Base-by-base conservation (phyloP, 2,797 vertebrate species). In the Tachyglossus aculeatus region DNA sequence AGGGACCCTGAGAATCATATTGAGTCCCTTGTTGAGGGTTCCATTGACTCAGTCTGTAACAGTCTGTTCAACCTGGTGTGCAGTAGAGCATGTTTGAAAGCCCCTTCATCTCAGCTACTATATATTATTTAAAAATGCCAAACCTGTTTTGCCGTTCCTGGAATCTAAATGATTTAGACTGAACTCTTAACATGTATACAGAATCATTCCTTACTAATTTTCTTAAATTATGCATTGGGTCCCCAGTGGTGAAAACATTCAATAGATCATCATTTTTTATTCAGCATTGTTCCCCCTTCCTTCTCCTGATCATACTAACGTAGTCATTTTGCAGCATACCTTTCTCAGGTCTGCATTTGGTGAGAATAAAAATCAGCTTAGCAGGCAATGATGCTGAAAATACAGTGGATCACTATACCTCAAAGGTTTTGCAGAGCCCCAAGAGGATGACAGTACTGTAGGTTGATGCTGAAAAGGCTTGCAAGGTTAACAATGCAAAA, bases 61-160 rank as follows among this genome's bases (percentile, higher is more conserved):
- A 75, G 70, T 39, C 80, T 90, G 61, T 71, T 92, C 77, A 80
- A 82, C 78, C 47, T 73, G 76, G 71, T 82, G 73, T 87, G 86
- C 83, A 78, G 60, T 80, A 67, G 37, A 67, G 61, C 77, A 76
- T 84, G 73, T 87, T 85, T 90, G 84, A 93, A 93, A 89, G 64
- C 21, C 24, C 53, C 78, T 88, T 91, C 73, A 82, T 89, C 81
- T 89, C 70, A 84, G 68, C 65, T 81, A 81, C 48, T 9, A 91
- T 91, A 75, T 82, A 92, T 92, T 91, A 92, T 93, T 93, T 87
- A 88, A 90, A 94, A 93, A 92, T 93, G 88, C 86, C 90, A 93
- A 80, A 47, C 6, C 21, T 67, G 31, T 81, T 83, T 88, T 88
- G 29, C 60, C 73, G 51, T 86, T 87, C 41, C 59, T 81, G 39